Conservation (phyloP, 2,888 invertebrate species). For the Protula sp. region DNA sequence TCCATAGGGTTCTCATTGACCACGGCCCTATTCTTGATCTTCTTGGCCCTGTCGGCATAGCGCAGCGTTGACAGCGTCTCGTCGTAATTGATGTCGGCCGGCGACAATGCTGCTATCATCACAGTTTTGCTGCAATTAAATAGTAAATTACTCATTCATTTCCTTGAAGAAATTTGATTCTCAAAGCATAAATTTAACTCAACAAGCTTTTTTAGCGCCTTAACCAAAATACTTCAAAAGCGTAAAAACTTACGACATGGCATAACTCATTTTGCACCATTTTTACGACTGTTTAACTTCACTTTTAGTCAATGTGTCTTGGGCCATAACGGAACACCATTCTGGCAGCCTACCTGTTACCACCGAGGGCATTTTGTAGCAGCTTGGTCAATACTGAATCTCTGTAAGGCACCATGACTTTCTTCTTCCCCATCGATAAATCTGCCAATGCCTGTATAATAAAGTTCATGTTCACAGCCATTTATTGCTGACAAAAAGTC, state of each 20-base stretch:
- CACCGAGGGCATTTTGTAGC: conserved; percentile 54
- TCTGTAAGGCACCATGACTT: conserved; percentile 52
- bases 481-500: too few species aligned
- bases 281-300: too few species aligned
- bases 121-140: conserved; percentile 50
- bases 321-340: too few species aligned
- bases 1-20: conserved; percentile 54
- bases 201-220: too few species aligned
- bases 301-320: too few species aligned
- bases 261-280: too few species aligned
- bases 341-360: conserved; percentile 53
- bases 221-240: too few species aligned
- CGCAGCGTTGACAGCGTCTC: conserved; percentile 51
- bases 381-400: conserved; percentile 54
- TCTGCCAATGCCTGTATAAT: conserved; percentile 50
- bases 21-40: conserved; percentile 54
- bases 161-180: too few species aligned
- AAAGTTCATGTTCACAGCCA: not conserved
- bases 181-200: too few species aligned
- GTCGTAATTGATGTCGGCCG: conserved; percentile 54
- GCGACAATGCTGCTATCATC: conserved; percentile 55
- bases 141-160: too few species aligned
- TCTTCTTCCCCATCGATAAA: conserved; percentile 51
- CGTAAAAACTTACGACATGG: too few species aligned
- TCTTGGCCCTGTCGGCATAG: conserved; percentile 54